A percentile compares a stretch with the other conserved stretches of the same genome.
Conservation (phyloP, 2,888 invertebrate genomes). For the Xestia c-nigrum region DNA sequence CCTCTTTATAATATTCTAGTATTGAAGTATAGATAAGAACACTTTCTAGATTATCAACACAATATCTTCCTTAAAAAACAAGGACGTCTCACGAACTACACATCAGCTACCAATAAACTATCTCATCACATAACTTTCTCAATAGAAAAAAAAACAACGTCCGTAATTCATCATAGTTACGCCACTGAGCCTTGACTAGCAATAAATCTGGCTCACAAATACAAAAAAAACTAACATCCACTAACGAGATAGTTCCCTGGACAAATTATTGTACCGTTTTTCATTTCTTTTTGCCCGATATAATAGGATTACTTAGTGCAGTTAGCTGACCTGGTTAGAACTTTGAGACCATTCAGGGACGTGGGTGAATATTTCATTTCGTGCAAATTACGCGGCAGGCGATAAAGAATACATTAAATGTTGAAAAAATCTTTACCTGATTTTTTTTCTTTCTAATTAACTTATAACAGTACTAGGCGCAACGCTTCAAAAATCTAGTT, state of each 20-base stretch:
- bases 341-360: slow-evolving; percentile 22
- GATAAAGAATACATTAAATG: no score
- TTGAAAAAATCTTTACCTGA: no score
- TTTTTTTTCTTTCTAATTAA: no score
- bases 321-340: slow-evolving; percentile 36
- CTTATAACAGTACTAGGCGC: no score
- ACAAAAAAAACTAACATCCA: slow-evolving; percentile 40
- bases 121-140: neutral
- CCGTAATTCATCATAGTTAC: slow-evolving; percentile 41
- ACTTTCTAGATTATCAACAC: neutral
- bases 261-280: slow-evolving; percentile 58
- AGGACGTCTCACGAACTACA: neutral
- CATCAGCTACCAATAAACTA: neutral
- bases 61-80: neutral
- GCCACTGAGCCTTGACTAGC: slow-evolving; percentile 18
- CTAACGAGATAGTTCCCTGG: slow-evolving; percentile 60
- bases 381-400: no score
- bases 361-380: no score
- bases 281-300: slow-evolving; percentile 37
- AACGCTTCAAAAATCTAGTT: no score
- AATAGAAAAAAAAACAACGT: slow-evolving; percentile 25
- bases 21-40: no score
- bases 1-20: no score
- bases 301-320: slow-evolving; percentile 57
- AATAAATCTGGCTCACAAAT: slow-evolving; percentile 56